A percentile compares a stretch with the other conserved stretches of the same genome.
These are phyloP conservation scores for Oligia latruncula DNA, from an alignment of 2,888 invertebrate species.

Conservation along the genomic window DNA sequence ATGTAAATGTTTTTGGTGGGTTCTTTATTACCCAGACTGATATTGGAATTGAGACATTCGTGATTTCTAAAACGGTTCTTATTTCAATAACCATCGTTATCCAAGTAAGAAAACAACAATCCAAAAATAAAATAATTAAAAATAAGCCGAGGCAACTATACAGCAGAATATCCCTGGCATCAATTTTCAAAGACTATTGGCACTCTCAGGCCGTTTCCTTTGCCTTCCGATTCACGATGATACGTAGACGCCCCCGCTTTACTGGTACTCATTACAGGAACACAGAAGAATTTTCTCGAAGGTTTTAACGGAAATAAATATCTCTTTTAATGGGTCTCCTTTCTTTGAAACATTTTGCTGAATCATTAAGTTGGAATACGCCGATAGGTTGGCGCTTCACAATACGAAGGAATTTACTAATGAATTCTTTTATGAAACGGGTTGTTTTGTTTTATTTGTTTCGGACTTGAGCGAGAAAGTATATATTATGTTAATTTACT, in stretches of 20 bases:
- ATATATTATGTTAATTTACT: neutral
- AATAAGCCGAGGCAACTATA: no score
- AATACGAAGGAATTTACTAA: constrained; percentile 47
- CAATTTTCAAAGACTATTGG: constrained; percentile 48
- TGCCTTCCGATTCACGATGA: constrained; percentile 55
- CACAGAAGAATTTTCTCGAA: constrained; percentile 41
- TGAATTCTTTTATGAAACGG: constrained; percentile 46
- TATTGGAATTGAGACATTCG: neutral
- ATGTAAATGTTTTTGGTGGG: no score
- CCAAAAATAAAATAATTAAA: no score
- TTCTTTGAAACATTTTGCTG: constrained; percentile 48
- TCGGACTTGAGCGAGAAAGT: neutral
- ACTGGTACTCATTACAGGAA: constrained; percentile 56
- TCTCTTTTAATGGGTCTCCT: constrained; percentile 48
- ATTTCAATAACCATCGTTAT: constrained; percentile 1
- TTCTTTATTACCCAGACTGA: neutral
- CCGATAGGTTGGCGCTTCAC: constrained; percentile 42
- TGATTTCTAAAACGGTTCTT: neutral
- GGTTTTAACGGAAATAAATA: constrained; percentile 55
- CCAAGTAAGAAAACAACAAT: no score
- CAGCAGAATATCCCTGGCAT: constrained; percentile 14
- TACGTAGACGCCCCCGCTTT: constrained; percentile 37
- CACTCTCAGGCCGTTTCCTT: constrained; percentile 44
- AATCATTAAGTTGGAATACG: constrained; percentile 59
- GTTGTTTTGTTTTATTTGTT: constrained; percentile 23